Evolutionary conservation across 1,140 invertebrate genomes (phyloP).

Genomic region (Phortica variegata): DNA sequence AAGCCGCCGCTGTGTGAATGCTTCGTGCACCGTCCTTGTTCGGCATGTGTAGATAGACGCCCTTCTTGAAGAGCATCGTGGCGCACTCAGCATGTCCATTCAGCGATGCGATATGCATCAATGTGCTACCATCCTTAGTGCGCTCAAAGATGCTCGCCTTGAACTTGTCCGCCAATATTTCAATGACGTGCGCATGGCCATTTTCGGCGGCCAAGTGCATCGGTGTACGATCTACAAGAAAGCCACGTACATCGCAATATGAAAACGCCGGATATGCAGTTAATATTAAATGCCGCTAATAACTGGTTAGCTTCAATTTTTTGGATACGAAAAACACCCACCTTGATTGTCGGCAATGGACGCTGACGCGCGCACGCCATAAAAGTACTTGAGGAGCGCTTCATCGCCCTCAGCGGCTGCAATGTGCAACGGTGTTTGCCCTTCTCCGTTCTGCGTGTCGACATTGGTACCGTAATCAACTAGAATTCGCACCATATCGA

Average conservation of each 20-base stretch:
- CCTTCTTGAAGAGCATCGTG: slow-evolving; percentile 97
- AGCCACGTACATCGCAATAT: slow-evolving; percentile 5
- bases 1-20: slow-evolving; percentile 88
- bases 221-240: slow-evolving; percentile 79
- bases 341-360: slow-evolving; percentile 90
- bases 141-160: slow-evolving; percentile 92
- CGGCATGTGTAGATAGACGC: slow-evolving; percentile 99
- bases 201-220: slow-evolving; percentile 97
- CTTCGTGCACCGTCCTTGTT: slow-evolving; percentile 94
- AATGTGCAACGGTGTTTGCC: slow-evolving; percentile 91
- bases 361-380: slow-evolving; percentile 88
- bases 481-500: slow-evolving; percentile 88
- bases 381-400: slow-evolving; percentile 90
- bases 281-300: slow-evolving; percentile 25
- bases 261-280: too few relatives aligned
- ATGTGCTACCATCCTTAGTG: slow-evolving; percentile 94
- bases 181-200: slow-evolving; percentile 93
- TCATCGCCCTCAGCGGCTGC: slow-evolving; percentile 95
- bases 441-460: slow-evolving; percentile 87
- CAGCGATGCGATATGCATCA: slow-evolving; percentile 96
- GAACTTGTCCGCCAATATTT: slow-evolving; percentile 96
- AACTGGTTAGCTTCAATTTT: not conserved
- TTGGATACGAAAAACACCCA: slow-evolving; percentile 30
- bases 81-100: slow-evolving; percentile 97
- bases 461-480: slow-evolving; percentile 90